Percentiles rank a stretch among this genome's conserved stretches.
These are phyloP conservation scores for Porites australiensis DNA, from an alignment of 64 coral and sea anemone species.

Conservation along the genomic window DNA sequence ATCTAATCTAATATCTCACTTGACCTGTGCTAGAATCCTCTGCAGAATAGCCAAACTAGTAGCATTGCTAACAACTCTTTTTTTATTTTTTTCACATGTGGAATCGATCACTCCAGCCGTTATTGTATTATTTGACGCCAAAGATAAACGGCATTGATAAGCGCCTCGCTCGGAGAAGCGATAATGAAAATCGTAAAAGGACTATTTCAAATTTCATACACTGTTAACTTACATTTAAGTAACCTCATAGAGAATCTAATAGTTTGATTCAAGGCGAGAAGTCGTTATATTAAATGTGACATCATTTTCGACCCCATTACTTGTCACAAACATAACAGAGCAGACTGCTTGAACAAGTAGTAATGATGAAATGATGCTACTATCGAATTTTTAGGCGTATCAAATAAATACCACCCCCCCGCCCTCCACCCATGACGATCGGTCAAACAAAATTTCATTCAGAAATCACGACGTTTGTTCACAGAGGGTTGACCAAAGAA, in stretches of 20 bases:
- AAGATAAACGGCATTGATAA: too few species aligned
- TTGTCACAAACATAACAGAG: neutral
- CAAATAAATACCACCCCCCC: slow-evolving; percentile 26
- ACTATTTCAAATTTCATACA: too few species aligned
- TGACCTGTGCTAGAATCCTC: too few species aligned
- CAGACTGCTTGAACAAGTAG: neutral
- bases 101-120: too few species aligned
- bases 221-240: too few species aligned
- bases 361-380: neutral
- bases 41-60: neutral
- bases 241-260: too few species aligned
- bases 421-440: neutral
- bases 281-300: too few species aligned
- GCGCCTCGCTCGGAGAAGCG: too few species aligned
- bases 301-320: neutral
- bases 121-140: too few species aligned
- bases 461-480: neutral
- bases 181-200: too few species aligned
- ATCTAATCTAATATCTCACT: too few species aligned
- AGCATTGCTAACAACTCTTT: neutral
- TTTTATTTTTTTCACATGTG: too few species aligned
- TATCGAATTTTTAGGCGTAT: neutral
- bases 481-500: neutral
- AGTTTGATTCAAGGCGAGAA: neutral
- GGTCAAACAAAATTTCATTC: neutral